Base-by-base conservation (phyloP, 2,113 vertebrate genomes). In the Dunckerocampus dactyliophorus region DNA sequence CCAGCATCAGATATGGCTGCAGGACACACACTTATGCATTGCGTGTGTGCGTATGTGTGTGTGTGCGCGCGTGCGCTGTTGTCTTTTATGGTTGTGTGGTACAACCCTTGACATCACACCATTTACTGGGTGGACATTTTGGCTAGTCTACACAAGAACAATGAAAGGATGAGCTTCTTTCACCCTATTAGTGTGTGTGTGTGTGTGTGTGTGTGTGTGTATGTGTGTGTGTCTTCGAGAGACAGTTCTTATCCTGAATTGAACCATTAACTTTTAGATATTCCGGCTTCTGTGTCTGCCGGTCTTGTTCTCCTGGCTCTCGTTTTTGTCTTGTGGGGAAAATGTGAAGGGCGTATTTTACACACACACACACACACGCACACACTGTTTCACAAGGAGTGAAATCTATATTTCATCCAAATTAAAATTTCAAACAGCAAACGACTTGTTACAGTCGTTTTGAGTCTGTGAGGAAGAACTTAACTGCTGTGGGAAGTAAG, bases 371-470 rank as follows among this genome's bases (percentile, higher is more conserved):
- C 47, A 43, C 64, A 9, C 62, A 19, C 57, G 28, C 51, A 24
- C 42, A 45, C 43, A 72, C 61, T 47, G 54, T 60, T 62, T 71
- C 70, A 71, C 56, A 14, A 37, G 53, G 51, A 48, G 61, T 34
- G 70, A 0, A 72, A 82, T 82, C 65, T 76, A 64, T 81, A 74
- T 82, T 87, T 85, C 54, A 85, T 87, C 75, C 81, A 49, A 85
- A 84, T 88, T 79, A 82, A 84, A 83, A 77, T 79, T 75, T 72
- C 6, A 80, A 76, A 81, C 76, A 72, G 62, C 37, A 74, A 84
- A 86, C 71, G 34, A 69, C 60, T 71, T 51, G 52, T 74, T 67
- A 65, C 60, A 59, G 17, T 57, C 10, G 3, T 54, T 65, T 24
- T 17, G 51, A 52, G 55, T 79, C 61, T 58, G 58, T 46, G 10